These are phyloP conservation scores for Drosophila mulleri DNA, from an alignment of 2,888 invertebrate species.

Conservation along the genomic window DNA sequence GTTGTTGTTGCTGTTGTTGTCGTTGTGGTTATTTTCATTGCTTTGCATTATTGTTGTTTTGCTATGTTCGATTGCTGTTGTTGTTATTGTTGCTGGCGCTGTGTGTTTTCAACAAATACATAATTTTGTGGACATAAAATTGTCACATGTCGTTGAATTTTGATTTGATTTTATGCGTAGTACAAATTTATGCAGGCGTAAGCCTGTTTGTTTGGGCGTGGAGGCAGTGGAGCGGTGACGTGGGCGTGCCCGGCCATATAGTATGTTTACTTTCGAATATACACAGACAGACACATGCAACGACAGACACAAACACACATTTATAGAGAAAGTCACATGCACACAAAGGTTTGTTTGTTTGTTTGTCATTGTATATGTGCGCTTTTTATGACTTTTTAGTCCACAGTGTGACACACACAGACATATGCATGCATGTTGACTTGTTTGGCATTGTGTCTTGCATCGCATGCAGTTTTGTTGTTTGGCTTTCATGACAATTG, in stretches of 20 bases:
- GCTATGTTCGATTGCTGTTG: conserved; percentile 59
- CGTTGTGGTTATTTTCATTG: conserved; percentile 77
- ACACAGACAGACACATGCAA: conserved; percentile 18
- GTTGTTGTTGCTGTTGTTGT: conserved; percentile 28
- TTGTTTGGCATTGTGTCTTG: conserved; percentile 52
- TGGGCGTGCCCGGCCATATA: conserved; percentile 37
- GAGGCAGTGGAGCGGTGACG: conserved; percentile 7
- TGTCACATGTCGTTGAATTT: conserved; percentile 81
- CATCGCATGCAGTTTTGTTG: conserved; percentile 59
- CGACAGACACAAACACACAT: neutral
- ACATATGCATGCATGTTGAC: conserved; percentile 25
- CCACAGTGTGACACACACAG: conserved; percentile 29
- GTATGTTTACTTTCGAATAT: conserved; percentile 41
- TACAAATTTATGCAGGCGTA: conserved; percentile 76
- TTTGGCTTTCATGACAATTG: conserved; percentile 71
- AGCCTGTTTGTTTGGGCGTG: conserved; percentile 37
- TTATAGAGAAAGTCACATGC: conserved; percentile 2
- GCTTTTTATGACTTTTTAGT: conserved; percentile 69
- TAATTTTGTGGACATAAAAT: conserved; percentile 81
- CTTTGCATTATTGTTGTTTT: conserved; percentile 72
- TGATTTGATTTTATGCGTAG: conserved; percentile 80
- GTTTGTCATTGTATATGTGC: conserved; percentile 54
- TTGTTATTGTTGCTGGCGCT: conserved; percentile 42
- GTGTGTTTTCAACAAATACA: conserved; percentile 80
- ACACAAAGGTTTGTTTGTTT: conserved; percentile 44